A percentile compares a stretch with the other conserved stretches of the same genome.
Conservation (phyloP, 2,113 vertebrate species). For the Meleagris gallopavo region DNA sequence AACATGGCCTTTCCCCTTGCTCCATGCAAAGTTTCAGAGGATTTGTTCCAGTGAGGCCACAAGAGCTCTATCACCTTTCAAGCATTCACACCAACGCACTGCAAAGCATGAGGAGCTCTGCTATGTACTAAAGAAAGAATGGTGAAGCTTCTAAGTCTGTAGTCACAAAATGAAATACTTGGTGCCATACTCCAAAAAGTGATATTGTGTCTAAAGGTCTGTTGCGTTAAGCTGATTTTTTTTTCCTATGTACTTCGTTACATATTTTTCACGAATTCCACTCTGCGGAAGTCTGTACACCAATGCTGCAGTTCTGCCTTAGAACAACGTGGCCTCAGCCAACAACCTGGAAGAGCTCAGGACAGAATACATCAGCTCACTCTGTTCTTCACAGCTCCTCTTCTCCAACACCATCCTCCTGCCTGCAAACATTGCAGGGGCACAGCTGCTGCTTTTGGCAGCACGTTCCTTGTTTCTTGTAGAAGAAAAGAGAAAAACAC, state of each 20-base stretch:
- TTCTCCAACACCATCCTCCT: not conserved
- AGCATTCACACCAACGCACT: not conserved
- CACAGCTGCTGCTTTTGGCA: not conserved
- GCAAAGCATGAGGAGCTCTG: not conserved
- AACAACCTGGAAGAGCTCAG: not conserved
- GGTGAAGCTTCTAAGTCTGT: not conserved
- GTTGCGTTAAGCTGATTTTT: not conserved
- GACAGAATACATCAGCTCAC: not conserved
- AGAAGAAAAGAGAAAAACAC: not conserved
- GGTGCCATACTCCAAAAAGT: too few species aligned
- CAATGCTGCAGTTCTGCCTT: not conserved
- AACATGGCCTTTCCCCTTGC: not conserved
- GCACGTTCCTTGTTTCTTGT: accelerated
- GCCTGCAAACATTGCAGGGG: not conserved
- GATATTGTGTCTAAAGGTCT: not conserved
- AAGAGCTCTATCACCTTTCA: not conserved
- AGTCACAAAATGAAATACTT: too few species aligned
- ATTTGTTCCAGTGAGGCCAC: not conserved
- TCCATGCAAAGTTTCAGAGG: not conserved
- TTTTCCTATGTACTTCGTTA: not conserved
- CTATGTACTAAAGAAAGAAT: not conserved
- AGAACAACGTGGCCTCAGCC: not conserved
- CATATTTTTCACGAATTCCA: not conserved
- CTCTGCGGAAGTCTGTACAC: not conserved
- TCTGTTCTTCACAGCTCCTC: not conserved